Percentiles rank a stretch among this genome's conserved stretches.
phyloP scores from a whole-genome alignment of 2,113 vertebrate species.

The Oophaga pumilio region DNA sequence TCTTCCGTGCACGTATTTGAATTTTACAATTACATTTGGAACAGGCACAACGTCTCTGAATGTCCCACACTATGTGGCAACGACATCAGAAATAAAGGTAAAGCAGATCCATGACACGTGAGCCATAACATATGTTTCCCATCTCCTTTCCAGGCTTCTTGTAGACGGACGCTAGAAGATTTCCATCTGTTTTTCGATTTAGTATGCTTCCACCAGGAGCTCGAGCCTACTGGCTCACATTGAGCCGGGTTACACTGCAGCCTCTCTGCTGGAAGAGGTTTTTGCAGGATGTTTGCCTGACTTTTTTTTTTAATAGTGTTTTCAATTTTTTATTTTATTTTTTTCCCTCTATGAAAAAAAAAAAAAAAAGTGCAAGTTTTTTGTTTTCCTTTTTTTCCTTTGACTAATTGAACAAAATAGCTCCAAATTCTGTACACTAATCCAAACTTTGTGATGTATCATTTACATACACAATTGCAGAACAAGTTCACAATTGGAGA shows the following conservation, averaged over 20 bases:
- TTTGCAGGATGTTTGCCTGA: not conserved
- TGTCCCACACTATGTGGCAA: not conserved
- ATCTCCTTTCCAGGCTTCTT: constrained; percentile 4
- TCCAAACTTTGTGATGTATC: not conserved
- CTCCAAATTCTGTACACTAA: too few species aligned
- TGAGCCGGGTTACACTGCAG: constrained; percentile 16
- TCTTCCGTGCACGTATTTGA: too few species aligned
- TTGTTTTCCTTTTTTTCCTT: not conserved
- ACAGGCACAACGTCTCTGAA: too few species aligned
- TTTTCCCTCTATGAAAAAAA: not conserved
- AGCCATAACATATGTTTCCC: not conserved
- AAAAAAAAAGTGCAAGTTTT: not conserved
- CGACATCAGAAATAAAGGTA: not conserved
- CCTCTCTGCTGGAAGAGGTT: constrained; percentile 34
- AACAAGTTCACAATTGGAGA: too few species aligned
- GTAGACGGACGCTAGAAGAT: not conserved
- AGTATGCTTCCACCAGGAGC: constrained; percentile 8
- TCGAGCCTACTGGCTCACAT: constrained; percentile 24
- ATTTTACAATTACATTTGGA: too few species aligned
- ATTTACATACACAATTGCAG: not conserved
- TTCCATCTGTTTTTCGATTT: not conserved
- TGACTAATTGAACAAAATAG: not conserved
- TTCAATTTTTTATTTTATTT: not conserved
- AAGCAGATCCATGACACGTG: too few species aligned
- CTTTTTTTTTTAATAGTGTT: not conserved